These are phyloP conservation scores for Geotrypetes seraphini DNA, from an alignment of 2,797 vertebrate species.

Conservation along the genomic window DNA sequence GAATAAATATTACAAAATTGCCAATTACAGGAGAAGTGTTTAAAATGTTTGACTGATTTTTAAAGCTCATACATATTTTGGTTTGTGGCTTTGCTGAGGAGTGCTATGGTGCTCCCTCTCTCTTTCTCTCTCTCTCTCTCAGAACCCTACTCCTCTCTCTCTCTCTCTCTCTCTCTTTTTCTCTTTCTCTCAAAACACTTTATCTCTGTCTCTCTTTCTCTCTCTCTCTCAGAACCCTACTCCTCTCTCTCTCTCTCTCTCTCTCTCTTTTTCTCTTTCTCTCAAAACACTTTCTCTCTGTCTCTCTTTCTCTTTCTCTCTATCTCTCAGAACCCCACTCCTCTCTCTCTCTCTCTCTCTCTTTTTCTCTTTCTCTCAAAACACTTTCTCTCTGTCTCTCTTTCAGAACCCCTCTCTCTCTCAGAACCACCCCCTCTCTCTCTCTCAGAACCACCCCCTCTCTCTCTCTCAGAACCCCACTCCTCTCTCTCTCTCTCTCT, in stretches of 20 bases:
- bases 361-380: no score
- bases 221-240: no score
- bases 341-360: slow-evolving; percentile 5
- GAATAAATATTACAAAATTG: slow-evolving; percentile 99
- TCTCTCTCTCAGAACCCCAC: no score
- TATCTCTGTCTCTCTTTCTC: no score
- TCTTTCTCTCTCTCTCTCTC: slow-evolving; percentile 6
- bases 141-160: no score
- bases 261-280: slow-evolving; percentile 5
- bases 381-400: slow-evolving; percentile 4
- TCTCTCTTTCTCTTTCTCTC: slow-evolving; percentile 12
- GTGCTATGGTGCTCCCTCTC: slow-evolving; percentile 27
- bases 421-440: no score
- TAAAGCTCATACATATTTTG: slow-evolving; percentile 22
- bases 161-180: slow-evolving; percentile 12
- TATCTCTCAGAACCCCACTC: slow-evolving; percentile 8
- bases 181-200: slow-evolving; percentile 3
- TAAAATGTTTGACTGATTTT: slow-evolving; percentile 81
- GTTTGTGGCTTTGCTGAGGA: slow-evolving; percentile 18
- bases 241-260: slow-evolving; percentile 10
- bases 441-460: no score
- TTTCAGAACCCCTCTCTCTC: no score
- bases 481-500: slow-evolving; percentile 4
- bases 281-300: no score
- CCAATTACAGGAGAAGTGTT: slow-evolving; percentile 95